Evolutionary conservation across 2,888 invertebrate species (phyloP).

Genomic region (Lypha dubia): DNA sequence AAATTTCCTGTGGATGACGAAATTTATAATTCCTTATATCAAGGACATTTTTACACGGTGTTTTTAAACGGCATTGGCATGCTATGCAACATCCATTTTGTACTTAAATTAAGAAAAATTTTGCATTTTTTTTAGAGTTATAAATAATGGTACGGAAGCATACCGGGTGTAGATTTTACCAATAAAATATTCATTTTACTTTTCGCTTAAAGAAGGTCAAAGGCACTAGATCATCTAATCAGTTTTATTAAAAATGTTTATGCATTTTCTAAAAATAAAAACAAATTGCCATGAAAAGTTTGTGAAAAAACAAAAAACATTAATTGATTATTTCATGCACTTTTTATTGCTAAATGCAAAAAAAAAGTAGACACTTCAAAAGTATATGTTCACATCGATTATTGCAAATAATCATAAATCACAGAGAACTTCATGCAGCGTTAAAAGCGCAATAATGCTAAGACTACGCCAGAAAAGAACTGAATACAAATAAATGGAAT

Average conservation of each 20-base stretch:
- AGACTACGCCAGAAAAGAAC: conserved; percentile 11
- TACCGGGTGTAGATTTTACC: too few relatives aligned
- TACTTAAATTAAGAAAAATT: too few relatives aligned
- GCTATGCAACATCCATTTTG: too few relatives aligned
- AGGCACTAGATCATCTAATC: too few relatives aligned
- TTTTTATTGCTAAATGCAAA: conserved; percentile 20
- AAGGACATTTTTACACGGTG: too few relatives aligned
- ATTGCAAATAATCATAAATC: conserved; percentile 66
- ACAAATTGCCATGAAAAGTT: neutral
- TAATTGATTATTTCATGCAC: conserved; percentile 48
- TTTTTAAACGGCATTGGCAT: too few relatives aligned
- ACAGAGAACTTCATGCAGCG: conserved; percentile 17
- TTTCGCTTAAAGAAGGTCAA: too few relatives aligned
- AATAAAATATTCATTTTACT: neutral
- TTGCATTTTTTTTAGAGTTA: too few relatives aligned
- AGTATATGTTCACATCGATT: conserved; percentile 47
- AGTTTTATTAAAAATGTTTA: neutral
- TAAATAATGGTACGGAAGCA: too few relatives aligned
- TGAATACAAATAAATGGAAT: conserved; percentile 53
- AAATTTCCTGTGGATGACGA: too few relatives aligned
- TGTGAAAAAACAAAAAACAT: neutral
- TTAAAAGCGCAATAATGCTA: neutral
- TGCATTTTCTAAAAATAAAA: neutral
- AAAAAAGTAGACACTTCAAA: conserved; percentile 25
- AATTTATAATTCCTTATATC: too few relatives aligned